phyloP scores from a whole-genome alignment of 2,797 vertebrate species.

The Phrynocephalus forsythii region DNA sequence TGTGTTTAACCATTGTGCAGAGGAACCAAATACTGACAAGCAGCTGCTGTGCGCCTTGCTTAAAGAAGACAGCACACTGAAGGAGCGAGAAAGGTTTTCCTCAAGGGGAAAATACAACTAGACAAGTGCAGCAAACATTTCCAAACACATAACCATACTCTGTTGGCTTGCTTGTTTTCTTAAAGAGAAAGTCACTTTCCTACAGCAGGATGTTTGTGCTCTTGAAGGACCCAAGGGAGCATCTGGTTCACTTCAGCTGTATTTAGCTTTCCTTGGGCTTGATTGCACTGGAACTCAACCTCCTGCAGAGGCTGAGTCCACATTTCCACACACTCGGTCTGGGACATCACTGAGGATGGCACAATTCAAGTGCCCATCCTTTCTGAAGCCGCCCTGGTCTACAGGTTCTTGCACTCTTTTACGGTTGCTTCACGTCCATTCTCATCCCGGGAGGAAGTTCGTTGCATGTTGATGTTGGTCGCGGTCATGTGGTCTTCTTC shows the following conservation, averaged over 20 bases:
- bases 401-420: neutral
- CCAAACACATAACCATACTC: constrained; percentile 34
- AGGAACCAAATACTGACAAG: constrained; percentile 16
- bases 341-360: neutral
- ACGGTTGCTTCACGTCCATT: no score
- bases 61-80: constrained; percentile 7
- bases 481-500: no score
- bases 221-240: neutral
- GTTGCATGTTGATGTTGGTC: no score
- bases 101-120: neutral
- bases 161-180: constrained; percentile 15
- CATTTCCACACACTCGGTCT: neutral
- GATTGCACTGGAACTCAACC: neutral
- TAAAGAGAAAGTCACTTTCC: neutral
- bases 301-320: neutral
- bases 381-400: neutral
- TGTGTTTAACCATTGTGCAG: neutral
- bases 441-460: no score
- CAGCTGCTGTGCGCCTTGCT: constrained; percentile 27
- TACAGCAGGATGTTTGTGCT: neutral
- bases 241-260: neutral
- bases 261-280: neutral
- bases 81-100: neutral
- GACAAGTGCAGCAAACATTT: constrained; percentile 26
- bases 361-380: neutral